These are phyloP conservation scores for Aphidius colemani DNA, from an alignment of 2,888 invertebrate genomes.

Conservation along the genomic window DNA sequence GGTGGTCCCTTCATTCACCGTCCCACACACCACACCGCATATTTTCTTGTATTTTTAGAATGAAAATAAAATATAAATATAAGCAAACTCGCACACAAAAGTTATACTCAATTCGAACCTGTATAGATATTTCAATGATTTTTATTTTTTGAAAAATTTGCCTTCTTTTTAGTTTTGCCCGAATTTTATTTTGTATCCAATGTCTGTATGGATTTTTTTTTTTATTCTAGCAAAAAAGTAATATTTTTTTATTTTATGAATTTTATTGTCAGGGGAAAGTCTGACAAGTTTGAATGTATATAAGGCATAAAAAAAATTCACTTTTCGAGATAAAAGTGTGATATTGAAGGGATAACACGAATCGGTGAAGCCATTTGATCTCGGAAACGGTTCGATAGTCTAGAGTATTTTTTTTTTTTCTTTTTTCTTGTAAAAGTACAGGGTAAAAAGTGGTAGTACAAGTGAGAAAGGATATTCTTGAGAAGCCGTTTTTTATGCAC, in stretches of 20 bases:
- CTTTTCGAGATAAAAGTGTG: constrained; percentile 57
- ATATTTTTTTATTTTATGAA: neutral
- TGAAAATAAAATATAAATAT: neutral
- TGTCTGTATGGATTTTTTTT: neutral
- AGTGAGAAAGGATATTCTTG: no score
- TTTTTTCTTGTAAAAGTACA: neutral
- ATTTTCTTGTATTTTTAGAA: constrained; percentile 20
- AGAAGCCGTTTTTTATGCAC: neutral
- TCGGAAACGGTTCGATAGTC: constrained; percentile 42
- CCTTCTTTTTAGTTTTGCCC: no score
- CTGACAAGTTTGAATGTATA: neutral
- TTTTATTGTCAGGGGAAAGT: neutral
- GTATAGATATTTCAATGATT: no score
- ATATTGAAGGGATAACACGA: constrained; percentile 57
- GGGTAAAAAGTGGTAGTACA: no score
- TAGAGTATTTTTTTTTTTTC: constrained; percentile 8
- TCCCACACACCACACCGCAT: constrained; percentile 37
- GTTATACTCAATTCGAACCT: no score
- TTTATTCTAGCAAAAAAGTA: neutral
- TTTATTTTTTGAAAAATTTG: no score
- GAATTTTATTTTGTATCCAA: no score
- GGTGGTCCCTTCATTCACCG: constrained; percentile 54
- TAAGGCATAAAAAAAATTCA: constrained; percentile 50
- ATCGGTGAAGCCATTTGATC: constrained; percentile 61
- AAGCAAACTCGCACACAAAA: no score